These are phyloP conservation scores for Formica aserva DNA, from an alignment of 2,888 invertebrate species.

Conservation along the genomic window DNA sequence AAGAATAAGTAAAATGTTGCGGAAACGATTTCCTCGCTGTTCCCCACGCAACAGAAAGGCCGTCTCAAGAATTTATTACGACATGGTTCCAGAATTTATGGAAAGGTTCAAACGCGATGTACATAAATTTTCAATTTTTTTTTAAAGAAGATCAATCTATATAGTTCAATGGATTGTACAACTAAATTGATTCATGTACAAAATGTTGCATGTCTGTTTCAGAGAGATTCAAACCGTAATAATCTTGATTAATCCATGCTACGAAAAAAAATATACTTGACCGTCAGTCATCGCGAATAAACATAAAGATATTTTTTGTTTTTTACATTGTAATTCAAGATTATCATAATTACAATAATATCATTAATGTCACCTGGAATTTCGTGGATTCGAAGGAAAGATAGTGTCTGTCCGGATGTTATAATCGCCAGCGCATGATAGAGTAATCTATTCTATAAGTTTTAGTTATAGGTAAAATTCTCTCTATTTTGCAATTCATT, in stretches of 20 bases:
- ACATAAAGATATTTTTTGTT: background rate
- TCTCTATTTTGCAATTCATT: conserved; percentile 8
- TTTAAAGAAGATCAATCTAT: background rate
- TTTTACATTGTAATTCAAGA: background rate
- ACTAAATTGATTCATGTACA: background rate
- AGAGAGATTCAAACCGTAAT: background rate
- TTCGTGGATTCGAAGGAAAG: background rate
- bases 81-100: background rate
- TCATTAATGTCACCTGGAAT: background rate
- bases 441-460: background rate
- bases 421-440: background rate
- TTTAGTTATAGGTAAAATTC: background rate
- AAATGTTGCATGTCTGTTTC: background rate
- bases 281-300: background rate
- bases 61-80: conserved; percentile 16
- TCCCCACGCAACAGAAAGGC: conserved; percentile 6
- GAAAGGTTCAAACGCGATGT: conserved; percentile 14
- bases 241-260: background rate
- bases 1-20: conserved; percentile 6
- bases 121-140: conserved; percentile 36
- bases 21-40: background rate
- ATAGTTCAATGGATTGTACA: background rate
- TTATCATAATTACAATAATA: background rate
- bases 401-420: background rate
- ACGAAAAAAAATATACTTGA: background rate